These are phyloP conservation scores for Sander vitreus DNA, from an alignment of 2,113 vertebrate genomes.

Conservation along the genomic window DNA sequence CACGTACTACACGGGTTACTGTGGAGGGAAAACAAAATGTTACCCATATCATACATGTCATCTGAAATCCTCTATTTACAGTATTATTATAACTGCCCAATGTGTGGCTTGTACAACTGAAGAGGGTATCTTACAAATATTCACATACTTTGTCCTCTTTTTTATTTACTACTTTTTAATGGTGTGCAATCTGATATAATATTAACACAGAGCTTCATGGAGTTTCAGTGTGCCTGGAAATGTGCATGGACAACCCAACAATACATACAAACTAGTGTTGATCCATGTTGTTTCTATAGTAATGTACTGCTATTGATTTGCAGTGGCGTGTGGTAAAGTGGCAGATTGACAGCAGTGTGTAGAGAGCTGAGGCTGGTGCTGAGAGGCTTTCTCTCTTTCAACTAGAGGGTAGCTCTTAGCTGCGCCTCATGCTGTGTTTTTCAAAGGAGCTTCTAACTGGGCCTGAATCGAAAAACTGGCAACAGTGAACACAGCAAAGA, in stretches of 20 bases:
- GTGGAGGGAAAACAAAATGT: slow-evolving; percentile 27
- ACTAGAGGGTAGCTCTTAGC: slow-evolving; percentile 65
- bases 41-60: not conserved
- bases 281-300: slow-evolving; percentile 44
- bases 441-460: slow-evolving; percentile 58
- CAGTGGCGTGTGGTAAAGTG: slow-evolving; percentile 3
- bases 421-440: slow-evolving; percentile 48
- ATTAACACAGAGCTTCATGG: not conserved
- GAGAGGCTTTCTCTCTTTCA: slow-evolving; percentile 51
- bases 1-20: slow-evolving; percentile 89
- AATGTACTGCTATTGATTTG: slow-evolving; percentile 24
- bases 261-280: slow-evolving; percentile 6
- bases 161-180: not conserved
- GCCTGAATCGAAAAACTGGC: slow-evolving; percentile 49
- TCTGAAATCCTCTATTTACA: not conserved
- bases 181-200: not conserved
- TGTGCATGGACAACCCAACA: not conserved
- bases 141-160: not conserved
- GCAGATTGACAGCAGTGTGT: slow-evolving; percentile 10
- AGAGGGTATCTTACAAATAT: not conserved
- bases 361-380: slow-evolving; percentile 31
- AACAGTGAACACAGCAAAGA: slow-evolving; percentile 49
- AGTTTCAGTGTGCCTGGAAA: not conserved
- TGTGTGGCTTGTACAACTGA: not conserved
- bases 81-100: not conserved